Evolutionary conservation across 1,140 invertebrate species (phyloP), one percentile per base, ranked within the genome.

Genomic region (Parapsyche elsis): DNA sequence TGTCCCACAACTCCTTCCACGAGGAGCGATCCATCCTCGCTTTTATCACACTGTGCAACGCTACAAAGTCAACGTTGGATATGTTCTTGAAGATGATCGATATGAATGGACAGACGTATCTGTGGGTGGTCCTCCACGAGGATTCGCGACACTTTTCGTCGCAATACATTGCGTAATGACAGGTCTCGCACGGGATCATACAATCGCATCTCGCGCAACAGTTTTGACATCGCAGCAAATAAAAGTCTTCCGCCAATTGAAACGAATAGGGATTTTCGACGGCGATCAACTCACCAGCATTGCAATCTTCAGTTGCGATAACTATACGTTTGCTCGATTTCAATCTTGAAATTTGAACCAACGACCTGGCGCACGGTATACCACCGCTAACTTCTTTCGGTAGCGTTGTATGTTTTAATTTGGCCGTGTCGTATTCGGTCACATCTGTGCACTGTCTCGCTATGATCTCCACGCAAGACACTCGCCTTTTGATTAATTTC

Each of bases 261-360:
- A 91, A 91, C 64, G 92, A 90, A 86, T 93, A 97, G 9, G 95
- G 93, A 73, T 93, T 90, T 88, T 98, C 96, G 46, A 93, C 87
- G 38, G 93, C 92, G 14, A 98, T 83, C 26, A 96, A 88, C 87
- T 97, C 94, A 0, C 95, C 96, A n/a, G 92, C 89, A 80, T 87
- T 85, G 76, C 95, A 91, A 84, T 94, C 89, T 79, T 90, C 88
- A 21, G 88, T 90, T 0, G 94, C 92, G 30, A 93, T 86, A 46
- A 95, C 86, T 84, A n/a, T n/a, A n/a, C 92, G 92, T 75, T 93
- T 89, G 0, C 94, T 75, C 5, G 23, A 5, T 30, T 85, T 88
- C 78, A 90, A 4, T 38, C 30, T 90, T 16, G 90, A 86, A 57
- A 95, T 86, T 85, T 89, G 86, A 44, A 95, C 81, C 76, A 90